Evolutionary conservation across 2,113 vertebrate genomes (phyloP).

Genomic region (Etheostoma spectabile): DNA sequence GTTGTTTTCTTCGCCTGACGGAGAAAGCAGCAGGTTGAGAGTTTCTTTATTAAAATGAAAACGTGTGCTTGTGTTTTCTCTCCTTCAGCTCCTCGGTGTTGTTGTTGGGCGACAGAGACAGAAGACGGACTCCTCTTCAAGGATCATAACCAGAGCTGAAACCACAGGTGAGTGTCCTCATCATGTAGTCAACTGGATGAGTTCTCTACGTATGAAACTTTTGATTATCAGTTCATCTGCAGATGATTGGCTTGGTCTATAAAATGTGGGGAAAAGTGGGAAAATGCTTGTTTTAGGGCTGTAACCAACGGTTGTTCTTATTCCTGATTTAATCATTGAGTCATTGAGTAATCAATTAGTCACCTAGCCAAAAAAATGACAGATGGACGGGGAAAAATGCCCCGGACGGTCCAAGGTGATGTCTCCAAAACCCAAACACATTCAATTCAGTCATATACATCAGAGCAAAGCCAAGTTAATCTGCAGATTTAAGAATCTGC

Average conservation of each 20-base stretch:
- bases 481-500: not conserved
- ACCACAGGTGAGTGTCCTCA: slow-evolving; percentile 63
- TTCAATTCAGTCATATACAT: not conserved
- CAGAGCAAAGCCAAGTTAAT: not conserved
- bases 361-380: not conserved
- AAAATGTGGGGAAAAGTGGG: not conserved
- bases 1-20: too few relatives aligned
- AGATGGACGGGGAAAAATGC: not conserved
- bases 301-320: not conserved
- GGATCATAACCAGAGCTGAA: slow-evolving; percentile 55
- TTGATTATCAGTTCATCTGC: not conserved
- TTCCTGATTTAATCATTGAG: not conserved
- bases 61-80: slow-evolving; percentile 33
- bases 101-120: slow-evolving; percentile 68
- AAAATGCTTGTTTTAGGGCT: not conserved
- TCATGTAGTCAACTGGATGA: not conserved
- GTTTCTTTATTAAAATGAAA: not conserved
- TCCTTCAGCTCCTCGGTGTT: slow-evolving; percentile 65
- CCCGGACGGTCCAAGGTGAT: not conserved
- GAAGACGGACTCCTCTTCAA: slow-evolving; percentile 51
- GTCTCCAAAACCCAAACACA: not conserved
- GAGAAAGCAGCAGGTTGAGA: not conserved
- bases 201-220: not conserved
- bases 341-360: not conserved
- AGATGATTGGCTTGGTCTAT: not conserved